A percentile compares a stretch with the other conserved stretches of the same genome.
These are phyloP conservation scores for Drosophila phalerata DNA, from an alignment of 2,888 invertebrate genomes.

Conservation along the genomic window DNA sequence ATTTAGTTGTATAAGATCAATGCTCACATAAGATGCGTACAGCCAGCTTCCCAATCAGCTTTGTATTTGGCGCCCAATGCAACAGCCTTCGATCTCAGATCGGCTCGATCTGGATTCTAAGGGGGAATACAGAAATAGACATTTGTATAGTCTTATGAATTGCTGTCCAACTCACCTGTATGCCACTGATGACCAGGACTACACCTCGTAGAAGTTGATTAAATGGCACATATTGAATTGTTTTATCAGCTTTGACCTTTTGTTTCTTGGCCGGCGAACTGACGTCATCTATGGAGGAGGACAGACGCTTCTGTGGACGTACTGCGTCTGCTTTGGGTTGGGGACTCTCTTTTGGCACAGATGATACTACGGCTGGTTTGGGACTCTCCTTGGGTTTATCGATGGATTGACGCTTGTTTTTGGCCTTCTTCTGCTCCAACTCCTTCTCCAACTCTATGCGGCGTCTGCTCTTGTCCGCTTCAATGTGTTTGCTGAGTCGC, in stretches of 20 bases:
- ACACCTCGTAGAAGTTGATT: constrained; percentile 88
- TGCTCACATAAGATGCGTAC: constrained; percentile 94
- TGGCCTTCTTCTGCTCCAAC: constrained; percentile 60
- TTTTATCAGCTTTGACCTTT: constrained; percentile 43
- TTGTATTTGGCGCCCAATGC: constrained; percentile 93
- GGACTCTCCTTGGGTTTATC: constrained; percentile 28
- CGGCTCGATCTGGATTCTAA: constrained; percentile 91
- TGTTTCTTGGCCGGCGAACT: constrained; percentile 70
- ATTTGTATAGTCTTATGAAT: no score
- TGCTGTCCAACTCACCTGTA: constrained; percentile 82
- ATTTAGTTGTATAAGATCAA: no score
- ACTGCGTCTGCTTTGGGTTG: not conserved
- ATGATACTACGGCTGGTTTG: not conserved
- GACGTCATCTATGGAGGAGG: constrained; percentile 50
- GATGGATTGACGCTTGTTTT: constrained; percentile 36
- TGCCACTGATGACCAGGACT: constrained; percentile 94
- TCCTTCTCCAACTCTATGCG: constrained; percentile 64
- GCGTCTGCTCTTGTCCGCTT: constrained; percentile 72
- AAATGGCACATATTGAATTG: constrained; percentile 86
- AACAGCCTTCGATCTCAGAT: constrained; percentile 89
- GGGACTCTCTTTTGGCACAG: constrained; percentile 22
- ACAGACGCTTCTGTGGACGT: constrained; percentile 55
- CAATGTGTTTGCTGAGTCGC: constrained; percentile 85
- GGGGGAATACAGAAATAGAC: not conserved
- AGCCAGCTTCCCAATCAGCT: constrained; percentile 90